Conservation (phyloP, 2,113 vertebrate species). For the Gymnorhina tibicen region DNA sequence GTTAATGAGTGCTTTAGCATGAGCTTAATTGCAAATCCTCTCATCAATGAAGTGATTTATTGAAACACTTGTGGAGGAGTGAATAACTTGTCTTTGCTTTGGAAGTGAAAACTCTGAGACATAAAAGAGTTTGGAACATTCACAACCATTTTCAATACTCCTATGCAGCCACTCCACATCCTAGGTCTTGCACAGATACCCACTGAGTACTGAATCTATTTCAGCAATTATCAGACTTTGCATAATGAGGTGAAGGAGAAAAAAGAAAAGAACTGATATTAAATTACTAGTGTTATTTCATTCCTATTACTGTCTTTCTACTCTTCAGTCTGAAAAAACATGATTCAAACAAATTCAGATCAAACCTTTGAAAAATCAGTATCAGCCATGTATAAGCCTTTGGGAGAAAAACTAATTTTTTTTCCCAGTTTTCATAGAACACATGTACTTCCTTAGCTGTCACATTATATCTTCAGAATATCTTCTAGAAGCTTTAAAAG, state of each 20-base stretch:
- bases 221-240: neutral
- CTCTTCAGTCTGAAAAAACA: neutral
- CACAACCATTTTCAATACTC: neutral
- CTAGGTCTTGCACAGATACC: neutral
- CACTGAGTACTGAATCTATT: neutral
- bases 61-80: neutral
- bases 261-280: neutral
- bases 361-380: neutral
- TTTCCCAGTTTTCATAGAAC: neutral
- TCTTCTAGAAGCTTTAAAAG: neutral
- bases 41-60: slow-evolving; percentile 16
- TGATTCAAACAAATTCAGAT: neutral
- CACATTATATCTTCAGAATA: neutral
- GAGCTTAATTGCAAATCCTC: slow-evolving; percentile 16
- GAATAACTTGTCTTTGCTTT: neutral
- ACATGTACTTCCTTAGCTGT: neutral
- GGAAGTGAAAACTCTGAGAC: neutral
- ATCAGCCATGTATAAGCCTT: neutral
- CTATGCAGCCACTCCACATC: neutral
- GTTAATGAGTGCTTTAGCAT: slow-evolving; percentile 21
- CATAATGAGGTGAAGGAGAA: neutral
- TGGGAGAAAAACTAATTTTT: neutral
- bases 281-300: neutral
- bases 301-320: neutral
- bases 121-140: neutral